phyloP scores from a whole-genome alignment of 2,888 invertebrate genomes.

The Phragmatobia fuliginosa region DNA sequence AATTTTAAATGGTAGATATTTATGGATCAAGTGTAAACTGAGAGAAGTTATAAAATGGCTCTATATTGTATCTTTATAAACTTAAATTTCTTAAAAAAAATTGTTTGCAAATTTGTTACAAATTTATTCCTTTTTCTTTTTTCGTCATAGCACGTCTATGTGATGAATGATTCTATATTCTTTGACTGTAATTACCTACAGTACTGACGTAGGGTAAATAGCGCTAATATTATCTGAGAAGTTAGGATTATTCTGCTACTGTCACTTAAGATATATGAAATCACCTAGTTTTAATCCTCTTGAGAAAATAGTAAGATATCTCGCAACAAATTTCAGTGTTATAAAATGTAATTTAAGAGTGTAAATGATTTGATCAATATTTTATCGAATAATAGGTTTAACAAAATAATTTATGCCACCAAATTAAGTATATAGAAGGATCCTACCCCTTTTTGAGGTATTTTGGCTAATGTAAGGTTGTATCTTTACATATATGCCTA shows the following conservation, averaged over 20 bases:
- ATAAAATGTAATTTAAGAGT: background rate
- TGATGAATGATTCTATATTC: conserved; percentile 22
- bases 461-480: background rate
- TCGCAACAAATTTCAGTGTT: background rate
- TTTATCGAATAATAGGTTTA: background rate
- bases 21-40: background rate
- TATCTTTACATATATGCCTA: background rate
- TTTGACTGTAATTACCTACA: conserved; percentile 46
- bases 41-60: background rate
- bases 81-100: too few relatives aligned
- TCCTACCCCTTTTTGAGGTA: background rate
- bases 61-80: background rate
- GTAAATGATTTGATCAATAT: background rate
- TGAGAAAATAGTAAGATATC: conserved; percentile 21
- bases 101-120: too few relatives aligned
- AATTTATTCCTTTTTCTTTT: too few relatives aligned
- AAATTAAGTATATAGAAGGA: too few relatives aligned
- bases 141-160: conserved; percentile 8
- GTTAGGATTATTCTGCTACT: conserved; percentile 42
- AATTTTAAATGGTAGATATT: too few relatives aligned
- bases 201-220: conserved; percentile 54
- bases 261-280: conserved; percentile 39
- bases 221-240: conserved; percentile 50
- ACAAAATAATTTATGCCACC: too few relatives aligned
- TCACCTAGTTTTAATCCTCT: conserved; percentile 48